Percentiles rank a stretch among this genome's conserved stretches.
Conservation (phyloP, 2,888 invertebrate genomes). For the Bellardia bayeri region DNA sequence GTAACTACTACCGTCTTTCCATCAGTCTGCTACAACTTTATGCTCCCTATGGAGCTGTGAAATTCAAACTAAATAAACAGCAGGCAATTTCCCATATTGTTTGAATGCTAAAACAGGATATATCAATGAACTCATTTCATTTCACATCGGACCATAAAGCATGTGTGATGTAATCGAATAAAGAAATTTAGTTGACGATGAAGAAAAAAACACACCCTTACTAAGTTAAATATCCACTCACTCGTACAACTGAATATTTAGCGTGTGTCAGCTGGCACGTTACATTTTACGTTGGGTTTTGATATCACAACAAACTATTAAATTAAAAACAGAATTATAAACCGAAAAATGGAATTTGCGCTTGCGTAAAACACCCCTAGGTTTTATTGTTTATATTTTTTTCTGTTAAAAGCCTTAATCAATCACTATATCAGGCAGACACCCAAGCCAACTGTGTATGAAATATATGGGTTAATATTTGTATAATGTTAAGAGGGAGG, state of each 20-base stretch:
- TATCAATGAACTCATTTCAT: slow-evolving; percentile 53
- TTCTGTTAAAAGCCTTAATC: slow-evolving; percentile 48
- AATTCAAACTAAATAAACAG: slow-evolving; percentile 68
- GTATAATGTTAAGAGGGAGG: slow-evolving; percentile 4
- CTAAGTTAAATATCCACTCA: neutral
- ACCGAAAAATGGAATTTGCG: slow-evolving; percentile 40
- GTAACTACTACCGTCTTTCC: neutral
- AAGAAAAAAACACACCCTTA: slow-evolving; percentile 64
- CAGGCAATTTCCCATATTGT: slow-evolving; percentile 59
- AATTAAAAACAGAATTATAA: neutral
- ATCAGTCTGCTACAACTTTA: slow-evolving; percentile 8
- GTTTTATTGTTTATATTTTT: neutral
- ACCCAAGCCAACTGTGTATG: slow-evolving; percentile 37
- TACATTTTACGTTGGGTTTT: slow-evolving; percentile 39
- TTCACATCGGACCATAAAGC: slow-evolving; percentile 24
- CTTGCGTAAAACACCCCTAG: slow-evolving; percentile 65
- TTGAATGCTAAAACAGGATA: slow-evolving; percentile 64
- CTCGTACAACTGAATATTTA: slow-evolving; percentile 16
- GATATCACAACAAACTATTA: slow-evolving; percentile 32
- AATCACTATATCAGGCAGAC: slow-evolving; percentile 62
- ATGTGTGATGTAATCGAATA: slow-evolving; percentile 59
- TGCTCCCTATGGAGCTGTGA: slow-evolving; percentile 65
- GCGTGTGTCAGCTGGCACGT: slow-evolving; percentile 63
- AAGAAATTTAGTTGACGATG: slow-evolving; percentile 20
- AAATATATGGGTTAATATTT: no score